Percentiles rank a stretch among this genome's conserved stretches.
Conservation (phyloP, 2,797 vertebrate genomes). For the Sebastes minor region DNA sequence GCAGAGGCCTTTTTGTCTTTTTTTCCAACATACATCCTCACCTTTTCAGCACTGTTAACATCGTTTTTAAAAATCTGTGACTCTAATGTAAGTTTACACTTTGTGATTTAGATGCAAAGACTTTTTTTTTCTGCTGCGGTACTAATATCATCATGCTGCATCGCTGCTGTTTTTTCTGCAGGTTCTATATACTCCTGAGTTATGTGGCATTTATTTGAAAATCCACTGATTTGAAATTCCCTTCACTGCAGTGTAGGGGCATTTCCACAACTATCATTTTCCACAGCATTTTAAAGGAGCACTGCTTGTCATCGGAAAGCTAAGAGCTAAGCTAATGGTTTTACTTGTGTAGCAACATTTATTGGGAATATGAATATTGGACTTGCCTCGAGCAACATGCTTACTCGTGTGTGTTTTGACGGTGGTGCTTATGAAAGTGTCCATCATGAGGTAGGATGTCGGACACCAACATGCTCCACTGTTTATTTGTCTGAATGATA, state of each 20-base stretch:
- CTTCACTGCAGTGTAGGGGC: constrained; percentile 34
- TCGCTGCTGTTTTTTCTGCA: constrained; percentile 39
- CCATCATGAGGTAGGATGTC: neutral
- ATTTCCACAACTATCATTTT: constrained; percentile 62
- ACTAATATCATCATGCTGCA: constrained; percentile 38
- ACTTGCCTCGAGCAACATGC: constrained; percentile 4
- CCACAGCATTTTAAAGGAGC: constrained; percentile 32
- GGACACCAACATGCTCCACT: neutral
- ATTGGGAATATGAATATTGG: constrained; percentile 27
- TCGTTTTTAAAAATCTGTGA: constrained; percentile 12
- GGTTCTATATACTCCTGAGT: constrained; percentile 47
- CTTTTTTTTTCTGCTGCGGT: constrained; percentile 17
- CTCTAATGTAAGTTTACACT: constrained; percentile 2
- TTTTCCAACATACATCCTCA: neutral
- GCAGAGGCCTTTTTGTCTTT: neutral
- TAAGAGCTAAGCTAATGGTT: constrained; percentile 36
- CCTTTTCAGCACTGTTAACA: neutral
- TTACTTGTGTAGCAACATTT: constrained; percentile 39
- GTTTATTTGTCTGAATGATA: constrained; percentile 8
- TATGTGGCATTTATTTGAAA: constrained; percentile 75
- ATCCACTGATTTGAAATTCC: constrained; percentile 67
- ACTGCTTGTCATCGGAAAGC: constrained; percentile 30
- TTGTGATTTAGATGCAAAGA: constrained; percentile 39
- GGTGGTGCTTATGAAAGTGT: constrained; percentile 9
- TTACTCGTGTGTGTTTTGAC: constrained; percentile 1